Conservation (phyloP, 2,797 vertebrate genomes). For the Spinus pinus region DNA sequence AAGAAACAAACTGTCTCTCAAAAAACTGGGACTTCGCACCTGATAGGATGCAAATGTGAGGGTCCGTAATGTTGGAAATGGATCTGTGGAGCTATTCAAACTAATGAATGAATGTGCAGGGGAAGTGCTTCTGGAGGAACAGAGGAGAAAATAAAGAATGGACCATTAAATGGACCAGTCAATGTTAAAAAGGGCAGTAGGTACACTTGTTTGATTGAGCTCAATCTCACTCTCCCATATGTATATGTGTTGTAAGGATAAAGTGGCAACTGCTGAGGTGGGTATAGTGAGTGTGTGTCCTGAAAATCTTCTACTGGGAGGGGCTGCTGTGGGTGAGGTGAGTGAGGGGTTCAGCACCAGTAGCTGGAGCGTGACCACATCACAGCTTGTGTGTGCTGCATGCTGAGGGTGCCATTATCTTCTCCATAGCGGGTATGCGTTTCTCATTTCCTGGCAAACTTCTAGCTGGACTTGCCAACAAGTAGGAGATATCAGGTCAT, state of each 20-base stretch:
- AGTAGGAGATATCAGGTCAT: background rate
- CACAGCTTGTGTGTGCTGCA: background rate
- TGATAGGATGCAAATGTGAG: background rate
- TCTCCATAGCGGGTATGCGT: fast-evolving
- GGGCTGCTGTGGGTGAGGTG: background rate
- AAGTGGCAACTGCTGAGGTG: background rate
- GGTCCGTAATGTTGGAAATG: background rate
- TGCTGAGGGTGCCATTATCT: background rate
- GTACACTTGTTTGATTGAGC: background rate
- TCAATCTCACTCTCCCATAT: background rate
- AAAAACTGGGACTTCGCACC: background rate
- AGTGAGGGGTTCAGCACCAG: background rate
- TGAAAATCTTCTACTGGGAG: background rate
- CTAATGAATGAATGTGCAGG: background rate
- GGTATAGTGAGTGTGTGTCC: background rate
- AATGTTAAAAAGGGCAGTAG: background rate
- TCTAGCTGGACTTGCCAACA: background rate
- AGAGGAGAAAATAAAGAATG: background rate
- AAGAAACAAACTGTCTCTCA: background rate
- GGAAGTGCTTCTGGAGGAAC: background rate
- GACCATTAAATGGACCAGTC: background rate
- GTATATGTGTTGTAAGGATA: background rate
- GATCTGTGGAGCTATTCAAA: background rate
- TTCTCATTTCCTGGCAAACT: background rate
- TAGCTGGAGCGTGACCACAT: background rate